Evolutionary conservation across 2,797 vertebrate genomes (phyloP).

Genomic region (Cirrhinus molitorella): DNA sequence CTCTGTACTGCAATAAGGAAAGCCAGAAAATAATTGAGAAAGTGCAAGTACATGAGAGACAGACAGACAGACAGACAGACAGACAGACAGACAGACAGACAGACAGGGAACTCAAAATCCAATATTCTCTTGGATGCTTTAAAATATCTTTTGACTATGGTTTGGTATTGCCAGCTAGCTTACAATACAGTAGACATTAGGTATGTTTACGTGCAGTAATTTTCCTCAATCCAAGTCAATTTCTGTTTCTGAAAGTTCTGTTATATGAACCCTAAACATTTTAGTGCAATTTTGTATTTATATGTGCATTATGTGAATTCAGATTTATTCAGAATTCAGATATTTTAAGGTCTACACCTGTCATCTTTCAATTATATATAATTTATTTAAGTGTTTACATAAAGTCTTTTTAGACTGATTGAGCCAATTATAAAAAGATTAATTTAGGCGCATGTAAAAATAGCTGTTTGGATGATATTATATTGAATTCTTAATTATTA

Average conservation of each 20-base stretch:
- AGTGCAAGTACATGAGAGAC: not conserved
- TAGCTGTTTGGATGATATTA: no score
- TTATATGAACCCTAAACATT: not conserved
- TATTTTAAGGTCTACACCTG: no score
- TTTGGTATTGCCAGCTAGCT: not conserved
- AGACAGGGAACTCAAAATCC: not conserved
- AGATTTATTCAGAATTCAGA: no score
- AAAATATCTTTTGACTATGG: not conserved
- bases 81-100: not conserved
- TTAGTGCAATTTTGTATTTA: not conserved
- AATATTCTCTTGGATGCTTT: not conserved
- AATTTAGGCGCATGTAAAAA: no score
- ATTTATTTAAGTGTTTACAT: no score
- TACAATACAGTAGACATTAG: not conserved
- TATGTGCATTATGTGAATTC: not conserved
- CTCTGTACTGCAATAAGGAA: not conserved
- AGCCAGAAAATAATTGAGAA: constrained; percentile 30
- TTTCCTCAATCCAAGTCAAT: not conserved
- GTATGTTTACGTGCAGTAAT: not conserved
- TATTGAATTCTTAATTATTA: no score
- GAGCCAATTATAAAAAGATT: no score
- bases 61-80: not conserved
- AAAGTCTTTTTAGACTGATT: no score
- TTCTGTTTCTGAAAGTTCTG: not conserved
- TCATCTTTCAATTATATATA: no score